Conservation (phyloP, 2,113 vertebrate species). For the Erinaceus europaeus region DNA sequence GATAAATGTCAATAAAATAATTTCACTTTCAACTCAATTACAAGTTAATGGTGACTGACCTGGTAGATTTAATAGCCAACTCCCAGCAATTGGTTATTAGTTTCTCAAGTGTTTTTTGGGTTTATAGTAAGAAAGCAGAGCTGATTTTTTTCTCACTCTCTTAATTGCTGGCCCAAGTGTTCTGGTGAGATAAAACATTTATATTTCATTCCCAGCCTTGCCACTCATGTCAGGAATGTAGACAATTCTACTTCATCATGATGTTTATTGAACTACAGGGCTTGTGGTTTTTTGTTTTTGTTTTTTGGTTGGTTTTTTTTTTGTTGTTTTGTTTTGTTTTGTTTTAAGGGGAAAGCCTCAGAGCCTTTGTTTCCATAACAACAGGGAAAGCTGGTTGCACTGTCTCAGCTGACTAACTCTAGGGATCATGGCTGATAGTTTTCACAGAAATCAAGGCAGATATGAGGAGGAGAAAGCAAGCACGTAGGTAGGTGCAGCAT, state of each 20-base stretch:
- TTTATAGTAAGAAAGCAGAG: background rate
- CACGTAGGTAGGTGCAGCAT: slow-evolving; percentile 36
- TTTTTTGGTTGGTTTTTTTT: background rate
- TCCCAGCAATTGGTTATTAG: background rate
- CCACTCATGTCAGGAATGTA: slow-evolving; percentile 11
- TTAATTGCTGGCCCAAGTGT: background rate
- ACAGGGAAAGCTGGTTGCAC: slow-evolving; percentile 74
- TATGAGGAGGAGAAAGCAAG: background rate
- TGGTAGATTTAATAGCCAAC: background rate
- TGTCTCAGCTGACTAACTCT: slow-evolving; percentile 75
- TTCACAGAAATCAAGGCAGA: slow-evolving; percentile 29
- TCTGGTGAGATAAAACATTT: background rate
- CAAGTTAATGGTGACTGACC: background rate
- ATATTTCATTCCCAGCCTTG: background rate
- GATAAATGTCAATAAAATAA: background rate
- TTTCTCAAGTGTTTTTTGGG: background rate
- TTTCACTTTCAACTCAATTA: background rate
- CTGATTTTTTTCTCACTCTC: background rate
- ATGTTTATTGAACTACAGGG: slow-evolving; percentile 14
- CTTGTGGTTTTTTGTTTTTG: background rate
- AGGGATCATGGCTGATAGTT: slow-evolving; percentile 72
- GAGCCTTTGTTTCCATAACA: slow-evolving; percentile 79
- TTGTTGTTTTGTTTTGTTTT: background rate
- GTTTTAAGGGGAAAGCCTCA: slow-evolving; percentile 63
- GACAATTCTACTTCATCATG: background rate